Conservation (phyloP, 2,888 invertebrate genomes). For the Theretra japonica region DNA sequence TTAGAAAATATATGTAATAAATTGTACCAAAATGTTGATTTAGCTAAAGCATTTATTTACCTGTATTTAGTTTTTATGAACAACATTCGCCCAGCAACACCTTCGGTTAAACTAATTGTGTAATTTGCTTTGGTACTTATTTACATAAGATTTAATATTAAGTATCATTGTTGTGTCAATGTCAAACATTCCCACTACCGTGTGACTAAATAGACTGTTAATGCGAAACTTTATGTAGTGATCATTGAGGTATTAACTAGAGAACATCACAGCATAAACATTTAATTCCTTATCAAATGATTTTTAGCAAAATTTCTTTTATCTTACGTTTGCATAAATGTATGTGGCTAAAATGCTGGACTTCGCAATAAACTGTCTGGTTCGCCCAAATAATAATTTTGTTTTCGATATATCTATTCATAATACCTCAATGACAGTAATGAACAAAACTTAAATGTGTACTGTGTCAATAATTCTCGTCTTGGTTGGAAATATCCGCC, state of each 20-base stretch:
- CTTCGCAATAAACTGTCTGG: no score
- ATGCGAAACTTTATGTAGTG: conserved; percentile 19
- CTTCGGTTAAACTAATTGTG: neutral
- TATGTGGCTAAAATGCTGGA: no score
- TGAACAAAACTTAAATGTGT: conserved; percentile 12
- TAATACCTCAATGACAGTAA: neutral
- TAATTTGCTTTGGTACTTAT: conserved; percentile 23
- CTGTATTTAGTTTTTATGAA: conserved; percentile 18
- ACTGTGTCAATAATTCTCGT: conserved; percentile 1
- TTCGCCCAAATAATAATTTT: no score
- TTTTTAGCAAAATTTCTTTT: no score
- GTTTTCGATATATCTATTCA: no score
- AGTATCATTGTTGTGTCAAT: conserved; percentile 27
- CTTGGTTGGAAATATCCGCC: neutral
- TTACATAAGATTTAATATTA: conserved; percentile 23
- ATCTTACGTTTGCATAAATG: no score
- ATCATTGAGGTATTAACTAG: no score
- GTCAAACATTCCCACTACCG: conserved; percentile 32
- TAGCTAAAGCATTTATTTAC: neutral
- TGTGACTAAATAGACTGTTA: conserved; percentile 33
- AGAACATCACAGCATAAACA: no score
- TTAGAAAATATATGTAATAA: neutral
- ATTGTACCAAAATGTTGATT: conserved; percentile 13
- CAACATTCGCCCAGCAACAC: neutral
- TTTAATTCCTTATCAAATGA: no score